These are phyloP conservation scores for Blera fallax DNA, from an alignment of 2,888 invertebrate genomes.

Conservation along the genomic window DNA sequence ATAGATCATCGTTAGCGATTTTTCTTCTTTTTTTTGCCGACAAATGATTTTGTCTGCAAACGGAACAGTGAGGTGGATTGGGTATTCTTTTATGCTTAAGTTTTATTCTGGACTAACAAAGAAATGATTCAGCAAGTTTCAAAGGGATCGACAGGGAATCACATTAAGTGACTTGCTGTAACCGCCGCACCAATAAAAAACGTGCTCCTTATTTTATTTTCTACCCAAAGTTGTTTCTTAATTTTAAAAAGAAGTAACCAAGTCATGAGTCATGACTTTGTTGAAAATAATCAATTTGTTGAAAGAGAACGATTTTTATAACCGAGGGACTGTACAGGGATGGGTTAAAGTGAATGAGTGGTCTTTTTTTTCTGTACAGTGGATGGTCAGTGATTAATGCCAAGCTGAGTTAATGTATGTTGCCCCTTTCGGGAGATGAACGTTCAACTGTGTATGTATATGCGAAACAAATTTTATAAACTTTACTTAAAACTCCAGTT, in stretches of 20 bases:
- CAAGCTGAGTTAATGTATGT: not conserved
- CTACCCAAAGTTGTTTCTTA: constrained; percentile 24
- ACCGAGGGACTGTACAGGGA: not conserved
- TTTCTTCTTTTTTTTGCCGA: constrained; percentile 3
- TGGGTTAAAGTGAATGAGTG: constrained; percentile 16
- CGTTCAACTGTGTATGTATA: no score
- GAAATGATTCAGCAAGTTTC: constrained; percentile 52
- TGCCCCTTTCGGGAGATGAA: no score
- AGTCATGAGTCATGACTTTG: constrained; percentile 52
- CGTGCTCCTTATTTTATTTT: constrained; percentile 11
- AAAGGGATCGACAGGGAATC: constrained; percentile 59
- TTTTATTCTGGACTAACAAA: constrained; percentile 15
- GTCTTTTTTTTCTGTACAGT: not conserved
- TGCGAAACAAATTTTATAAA: no score
- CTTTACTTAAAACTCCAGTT: no score
- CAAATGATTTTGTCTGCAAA: constrained; percentile 23
- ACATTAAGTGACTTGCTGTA: constrained; percentile 71
- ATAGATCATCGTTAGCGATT: constrained; percentile 64
- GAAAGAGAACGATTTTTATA: not conserved
- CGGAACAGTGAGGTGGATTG: constrained; percentile 7
- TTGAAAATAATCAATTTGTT: constrained; percentile 63
- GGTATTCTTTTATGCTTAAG: not conserved
- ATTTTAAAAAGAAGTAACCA: constrained; percentile 26
- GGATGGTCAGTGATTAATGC: constrained; percentile 14
- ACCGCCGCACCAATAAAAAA: constrained; percentile 21